A percentile compares a stretch with the other conserved stretches of the same genome.
Conservation (phyloP, 2,888 invertebrate species). For the Heteromurus nitidus region DNA sequence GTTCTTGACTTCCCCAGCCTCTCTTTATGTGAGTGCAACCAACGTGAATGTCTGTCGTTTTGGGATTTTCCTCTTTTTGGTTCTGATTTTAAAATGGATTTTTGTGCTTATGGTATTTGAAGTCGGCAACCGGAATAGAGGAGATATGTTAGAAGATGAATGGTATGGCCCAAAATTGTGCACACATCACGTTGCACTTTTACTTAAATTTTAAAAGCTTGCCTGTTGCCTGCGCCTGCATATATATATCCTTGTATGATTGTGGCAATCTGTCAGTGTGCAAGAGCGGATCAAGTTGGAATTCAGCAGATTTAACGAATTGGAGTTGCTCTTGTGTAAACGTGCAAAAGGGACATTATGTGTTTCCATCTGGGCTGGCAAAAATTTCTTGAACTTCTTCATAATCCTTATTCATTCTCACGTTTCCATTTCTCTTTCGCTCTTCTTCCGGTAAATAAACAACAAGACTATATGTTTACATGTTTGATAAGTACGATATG, state of each 20-base stretch:
- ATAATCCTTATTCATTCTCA: conserved; percentile 4
- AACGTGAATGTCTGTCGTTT: conserved; percentile 7
- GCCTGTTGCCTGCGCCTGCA: too few species aligned
- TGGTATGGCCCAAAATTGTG: too few species aligned
- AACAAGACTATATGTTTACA: too few species aligned
- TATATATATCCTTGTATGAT: neutral
- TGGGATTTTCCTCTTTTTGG: conserved; percentile 33
- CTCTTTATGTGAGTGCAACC: neutral
- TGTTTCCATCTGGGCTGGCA: neutral
- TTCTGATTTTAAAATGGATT: conserved; percentile 36
- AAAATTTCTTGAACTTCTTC: conserved; percentile 5
- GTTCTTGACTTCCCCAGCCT: conserved; percentile 1
- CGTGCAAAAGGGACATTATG: conserved; percentile 15
- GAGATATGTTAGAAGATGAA: too few species aligned
- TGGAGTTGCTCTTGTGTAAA: conserved; percentile 20
- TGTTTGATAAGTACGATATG: too few species aligned
- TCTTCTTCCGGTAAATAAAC: neutral
- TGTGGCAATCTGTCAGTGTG: neutral
- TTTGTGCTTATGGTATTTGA: conserved; percentile 42
- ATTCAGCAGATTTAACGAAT: conserved; percentile 7
- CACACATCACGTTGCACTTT: too few species aligned
- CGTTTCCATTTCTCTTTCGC: neutral
- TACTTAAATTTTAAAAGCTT: too few species aligned
- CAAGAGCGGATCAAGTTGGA: neutral
- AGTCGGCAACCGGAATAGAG: conserved; percentile 31